A percentile compares a stretch with the other conserved stretches of the same genome.
phyloP scores from a whole-genome alignment of 2,888 invertebrate species.

The Clanis bilineata region DNA sequence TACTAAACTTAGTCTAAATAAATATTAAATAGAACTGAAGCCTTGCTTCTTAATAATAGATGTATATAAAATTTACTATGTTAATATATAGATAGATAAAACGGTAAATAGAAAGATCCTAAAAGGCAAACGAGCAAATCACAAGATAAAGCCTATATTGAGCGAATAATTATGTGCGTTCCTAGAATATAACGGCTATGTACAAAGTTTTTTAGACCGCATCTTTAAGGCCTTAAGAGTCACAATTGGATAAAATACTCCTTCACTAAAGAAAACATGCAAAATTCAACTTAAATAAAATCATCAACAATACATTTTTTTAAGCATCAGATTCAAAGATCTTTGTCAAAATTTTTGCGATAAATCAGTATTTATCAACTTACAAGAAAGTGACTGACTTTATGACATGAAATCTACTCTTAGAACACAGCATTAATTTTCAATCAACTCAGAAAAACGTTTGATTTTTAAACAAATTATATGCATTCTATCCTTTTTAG shows the following conservation, averaged over 20 bases:
- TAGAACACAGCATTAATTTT: too few species aligned
- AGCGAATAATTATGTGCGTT: conserved; percentile 67
- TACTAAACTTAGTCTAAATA: conserved; percentile 35
- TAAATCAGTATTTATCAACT: too few species aligned
- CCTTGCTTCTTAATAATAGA: conserved; percentile 58
- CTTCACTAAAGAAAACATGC: background rate
- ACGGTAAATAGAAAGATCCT: conserved; percentile 60
- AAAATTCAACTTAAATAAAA: background rate
- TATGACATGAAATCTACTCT: too few species aligned
- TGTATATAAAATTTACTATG: conserved; percentile 63
- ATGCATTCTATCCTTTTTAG: too few species aligned
- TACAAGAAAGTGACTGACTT: too few species aligned
- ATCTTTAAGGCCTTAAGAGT: conserved; percentile 45
- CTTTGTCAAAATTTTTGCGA: background rate
- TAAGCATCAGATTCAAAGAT: background rate
- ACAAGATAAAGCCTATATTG: conserved; percentile 69
- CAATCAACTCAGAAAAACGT: too few species aligned
- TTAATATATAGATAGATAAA: conserved; percentile 41
- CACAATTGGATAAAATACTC: background rate
- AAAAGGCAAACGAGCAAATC: conserved; percentile 77
- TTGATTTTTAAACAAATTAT: too few species aligned
- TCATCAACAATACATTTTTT: background rate
- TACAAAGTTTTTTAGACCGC: conserved; percentile 53
- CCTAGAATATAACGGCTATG: conserved; percentile 44
- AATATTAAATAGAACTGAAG: conserved; percentile 53